Base-by-base conservation (phyloP, 2,113 vertebrate species). In the Platysteira castanea region DNA sequence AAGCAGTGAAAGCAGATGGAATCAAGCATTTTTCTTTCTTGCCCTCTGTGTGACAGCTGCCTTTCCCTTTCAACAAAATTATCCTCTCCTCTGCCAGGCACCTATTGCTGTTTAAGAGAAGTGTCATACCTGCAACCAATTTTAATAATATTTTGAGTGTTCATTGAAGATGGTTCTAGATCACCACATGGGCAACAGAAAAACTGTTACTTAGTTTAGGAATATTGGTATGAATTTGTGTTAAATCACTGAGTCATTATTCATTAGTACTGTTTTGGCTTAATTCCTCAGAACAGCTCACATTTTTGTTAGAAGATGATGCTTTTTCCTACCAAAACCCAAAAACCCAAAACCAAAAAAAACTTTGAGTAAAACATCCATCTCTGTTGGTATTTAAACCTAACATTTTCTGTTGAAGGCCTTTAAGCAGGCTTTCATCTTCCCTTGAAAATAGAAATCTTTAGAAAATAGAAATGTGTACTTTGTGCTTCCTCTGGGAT, bases 61-160 rank as follows among this genome's bases (percentile, higher is more conserved):
- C 39, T 63, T 76, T 91, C 9, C 37, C 5, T 81, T 19, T 50
- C 0, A 0, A 19, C 9, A 41, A 3, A 15, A 13, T 23, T 4
- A 7, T 53, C 17, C 2, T 6, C 13, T 75, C 35, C 15, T 11
- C 27, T 86, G 35, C 17, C 19, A 77, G 41, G 27, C 12, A 85
- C 16, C 24, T 33, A 18, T 47, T 69, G 31, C 12, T 69, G 8
- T 52, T 84, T 64, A 35, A 63, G 23, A 46, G 39, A 53, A 53
- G 23, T 33, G 15, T 84, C 17, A 20, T 27, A 28, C 6, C 33
- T 64, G 23, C 73, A 68, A n/a, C 13, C 41, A 52, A 35, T 57
- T 92, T 35, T 49, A 33, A 53, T 22, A 74, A 3, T 53, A 52
- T 30, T 74, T 52, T 23, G 9, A 13, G 5, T 57, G 30, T 50